Evolutionary conservation across 2,888 invertebrate species (phyloP), one percentile per base, ranked within the genome.

Genomic region (Seira sanloemensis): DNA sequence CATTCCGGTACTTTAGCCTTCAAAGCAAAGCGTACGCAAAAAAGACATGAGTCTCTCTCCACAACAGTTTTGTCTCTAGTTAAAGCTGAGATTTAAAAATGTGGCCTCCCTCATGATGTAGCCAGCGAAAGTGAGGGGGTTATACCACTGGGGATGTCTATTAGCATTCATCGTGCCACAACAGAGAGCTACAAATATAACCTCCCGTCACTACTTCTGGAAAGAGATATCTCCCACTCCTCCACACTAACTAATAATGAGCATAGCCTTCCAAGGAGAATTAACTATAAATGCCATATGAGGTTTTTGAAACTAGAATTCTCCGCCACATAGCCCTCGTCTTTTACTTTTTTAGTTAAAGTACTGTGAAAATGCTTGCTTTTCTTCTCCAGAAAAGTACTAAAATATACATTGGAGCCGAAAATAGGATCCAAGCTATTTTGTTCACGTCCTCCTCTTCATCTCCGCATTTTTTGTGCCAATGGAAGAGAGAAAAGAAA

Each of bases 1-100:
- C 79, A 79, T 79, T 79, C 79, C 79, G 73, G 65, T 72, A 65
- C 46, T 78, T 78, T 66, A 65, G 62, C 66, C 78, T 78, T 19
- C 58, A 68, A 72, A 79, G n/a, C 65, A 65, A 54, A 68, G n/a
- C n/a, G n/a, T n/a, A n/a, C n/a, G n/a, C n/a, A 67, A 77, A 69
- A 9, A 23, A 69, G 62, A 7, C 9, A 46, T 71, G 50, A 71
- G 21, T 23, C 58, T 58, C n/a, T 18, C n/a, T 58, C n/a, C n/a
- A 58, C 58, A 18, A 58, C n/a, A 58, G 58, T 58, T 58, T 58
- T 58, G 58, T 58, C 58, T 58, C n/a, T 58, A 58, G 58, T 58
- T 58, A 58, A 58, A 58, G 58, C 58, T 58, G 16, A 58, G 58
- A 58, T 58, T 58, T 58, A n/a, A 58, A 58, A 58, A 58, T 27